phyloP scores from a whole-genome alignment of 1,140 invertebrate species.

The Aricia agestis region DNA sequence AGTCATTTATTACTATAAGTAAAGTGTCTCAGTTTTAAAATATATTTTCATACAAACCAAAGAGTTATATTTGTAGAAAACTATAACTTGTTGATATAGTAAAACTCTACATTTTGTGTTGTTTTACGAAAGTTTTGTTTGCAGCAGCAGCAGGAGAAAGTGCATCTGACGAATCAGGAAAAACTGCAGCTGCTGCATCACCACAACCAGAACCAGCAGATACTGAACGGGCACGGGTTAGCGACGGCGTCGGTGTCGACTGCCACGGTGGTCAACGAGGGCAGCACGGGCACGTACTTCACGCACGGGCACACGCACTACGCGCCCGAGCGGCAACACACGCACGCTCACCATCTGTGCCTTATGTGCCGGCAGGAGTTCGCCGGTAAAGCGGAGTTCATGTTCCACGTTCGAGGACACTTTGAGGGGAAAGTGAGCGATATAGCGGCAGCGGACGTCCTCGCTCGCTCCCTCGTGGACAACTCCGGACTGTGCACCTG shows the following conservation, averaged over 20 bases:
- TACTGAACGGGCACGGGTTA: slow-evolving; percentile 67
- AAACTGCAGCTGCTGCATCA: slow-evolving; percentile 72
- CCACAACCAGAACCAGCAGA: slow-evolving; percentile 76
- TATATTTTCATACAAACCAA: too few relatives aligned
- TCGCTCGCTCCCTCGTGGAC: slow-evolving; percentile 79
- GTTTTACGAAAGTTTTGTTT: slow-evolving; percentile 5
- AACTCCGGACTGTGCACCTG: slow-evolving; percentile 80
- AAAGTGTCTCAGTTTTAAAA: background rate
- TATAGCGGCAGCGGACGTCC: slow-evolving; percentile 78
- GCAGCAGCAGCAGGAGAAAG: slow-evolving; percentile 66
- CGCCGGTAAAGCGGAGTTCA: slow-evolving; percentile 81
- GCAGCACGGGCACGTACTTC: slow-evolving; percentile 55
- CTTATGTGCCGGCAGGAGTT: slow-evolving; percentile 82
- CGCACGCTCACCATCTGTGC: slow-evolving; percentile 77
- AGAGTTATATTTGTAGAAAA: too few relatives aligned
- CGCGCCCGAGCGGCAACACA: slow-evolving; percentile 65
- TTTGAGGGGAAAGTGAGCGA: slow-evolving; percentile 79
- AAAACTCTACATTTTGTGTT: slow-evolving; percentile 5
- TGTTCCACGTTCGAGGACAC: slow-evolving; percentile 82
- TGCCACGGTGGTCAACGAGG: slow-evolving; percentile 63
- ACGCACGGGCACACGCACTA: slow-evolving; percentile 71
- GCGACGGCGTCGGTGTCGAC: slow-evolving; percentile 61
- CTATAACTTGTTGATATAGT: too few relatives aligned
- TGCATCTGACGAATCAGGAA: slow-evolving; percentile 70
- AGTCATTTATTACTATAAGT: too few relatives aligned